Evolutionary conservation across 2,888 invertebrate species (phyloP), one percentile per base, ranked within the genome.

Genomic region (Neoitamus cyanurus): DNA sequence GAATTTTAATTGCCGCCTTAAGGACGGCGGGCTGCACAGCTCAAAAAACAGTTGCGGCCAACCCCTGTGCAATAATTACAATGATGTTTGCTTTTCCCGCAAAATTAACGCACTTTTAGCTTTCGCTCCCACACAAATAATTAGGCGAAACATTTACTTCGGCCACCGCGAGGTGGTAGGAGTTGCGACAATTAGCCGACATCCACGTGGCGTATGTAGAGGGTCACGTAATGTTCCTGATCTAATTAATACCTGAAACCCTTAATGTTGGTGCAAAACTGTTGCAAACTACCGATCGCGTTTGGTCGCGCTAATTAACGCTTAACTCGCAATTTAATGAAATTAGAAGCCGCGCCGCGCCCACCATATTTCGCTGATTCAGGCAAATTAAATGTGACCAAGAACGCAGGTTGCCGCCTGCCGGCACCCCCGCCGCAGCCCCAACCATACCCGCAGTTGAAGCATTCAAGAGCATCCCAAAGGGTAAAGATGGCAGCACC

Each of bases 401-500:
- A 68, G 30, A 42, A 34, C 25, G 34, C 34, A 15, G 36, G 28
- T 1, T 20, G 28, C 11, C 30, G 7, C 11, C 25, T 42, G 3
- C 77, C 42, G 3, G 31, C 31, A 31, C 30, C 25, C 31, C 36
- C 31, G 34, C 20, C 73, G 7, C 78, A 46, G 58, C 31, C 7
- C 25, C 25, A 46, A 20, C 58, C 34, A 80, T n/a, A 68, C 80
- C 80, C 11, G 20, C 78, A n/a, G n/a, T n/a, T n/a, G n/a, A n/a
- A n/a, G n/a, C n/a, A n/a, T n/a, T n/a, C 31, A 11, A 28, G 15
- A 78, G 58, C 31, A 48, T 31, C 78, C 58, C 78, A 70, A 78
- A 78, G 78, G 78, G 78, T 78, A 48, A 78, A 78, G 48, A 78
- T 78, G 78, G 78, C 68, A 34, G 37, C 68, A 30, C 72, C 69